Base-by-base conservation (phyloP, 2,797 vertebrate species). In the Gallinago nigripennis region DNA sequence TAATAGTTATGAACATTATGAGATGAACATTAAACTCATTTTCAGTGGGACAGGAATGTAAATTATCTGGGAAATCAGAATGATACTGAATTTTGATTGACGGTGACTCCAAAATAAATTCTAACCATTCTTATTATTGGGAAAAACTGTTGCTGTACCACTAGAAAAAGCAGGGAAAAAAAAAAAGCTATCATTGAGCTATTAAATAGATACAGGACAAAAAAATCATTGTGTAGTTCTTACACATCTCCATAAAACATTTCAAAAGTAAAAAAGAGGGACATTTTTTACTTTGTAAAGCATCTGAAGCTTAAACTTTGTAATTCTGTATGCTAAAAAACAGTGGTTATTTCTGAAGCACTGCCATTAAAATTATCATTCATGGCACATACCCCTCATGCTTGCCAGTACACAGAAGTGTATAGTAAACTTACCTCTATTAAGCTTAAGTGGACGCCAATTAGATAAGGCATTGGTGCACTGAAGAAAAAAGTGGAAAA, bases 391-490 rank as follows among this genome's bases (percentile, higher is more conserved):
- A 82, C 11, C 25, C 3, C 50, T 41, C 76, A 77, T 7, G 27
- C 72, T 71, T 75, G 60, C 7, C 19, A 48, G 54, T 6, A 76
- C 1, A 2, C 35, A 50, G 33, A 82, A 71, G 25, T 0, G 3
- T 46, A 39, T 0, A 60, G 23, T 5, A 51, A 79, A 90, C 99
- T 95, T 98, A 99, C 99, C 98, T 99, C 99, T 86, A 99, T 98
- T 93, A 99, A 98, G 97, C 99, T 99, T 82, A 99, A 98, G 97
- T 99, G 99, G 97, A 99, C 98, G 58, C 99, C 99, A 96, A 99
- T 98, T 93, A 99, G 98, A 98, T 99, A 99, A 82, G 99, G 99
- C 99, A 99, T 99, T 3, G 99, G 99, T 65, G 99, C 99, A 97
- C 99, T 99, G 98, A 95, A 96, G 96, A 73, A 93, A 88, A 82